phyloP scores from a whole-genome alignment of 2,113 vertebrate genomes.

The Pseudolaguvia tuberculata region DNA sequence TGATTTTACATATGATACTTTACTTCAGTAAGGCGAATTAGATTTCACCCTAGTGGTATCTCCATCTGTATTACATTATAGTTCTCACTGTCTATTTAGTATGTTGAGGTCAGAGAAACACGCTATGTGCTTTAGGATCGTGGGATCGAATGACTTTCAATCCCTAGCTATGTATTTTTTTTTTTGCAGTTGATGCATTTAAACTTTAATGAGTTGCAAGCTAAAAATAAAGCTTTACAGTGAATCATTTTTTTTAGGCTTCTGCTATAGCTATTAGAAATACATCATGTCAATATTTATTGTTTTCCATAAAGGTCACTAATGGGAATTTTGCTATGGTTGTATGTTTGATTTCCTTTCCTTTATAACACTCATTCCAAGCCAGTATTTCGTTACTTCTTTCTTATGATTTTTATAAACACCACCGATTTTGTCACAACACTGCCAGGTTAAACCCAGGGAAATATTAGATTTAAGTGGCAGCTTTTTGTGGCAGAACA shows the following conservation, averaged over 20 bases:
- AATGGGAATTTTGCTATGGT: constrained; percentile 59
- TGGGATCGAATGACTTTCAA: not conserved
- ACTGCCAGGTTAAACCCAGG: constrained; percentile 74
- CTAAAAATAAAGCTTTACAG: not conserved
- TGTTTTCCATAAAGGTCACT: not conserved
- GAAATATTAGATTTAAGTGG: constrained; percentile 64
- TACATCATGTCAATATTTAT: no score
- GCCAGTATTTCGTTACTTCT: constrained; percentile 44
- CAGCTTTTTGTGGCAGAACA: constrained; percentile 62
- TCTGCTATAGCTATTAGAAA: no score
- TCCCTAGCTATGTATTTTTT: constrained; percentile 13
- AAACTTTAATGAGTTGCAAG: constrained; percentile 32
- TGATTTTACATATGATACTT: not conserved
- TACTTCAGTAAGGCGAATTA: no score
- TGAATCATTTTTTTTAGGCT: no score
- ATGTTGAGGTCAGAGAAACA: not conserved
- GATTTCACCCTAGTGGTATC: not conserved
- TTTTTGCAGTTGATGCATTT: constrained; percentile 56
- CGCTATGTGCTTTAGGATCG: constrained; percentile 5
- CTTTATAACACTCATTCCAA: constrained; percentile 32
- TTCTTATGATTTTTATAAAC: constrained; percentile 54
- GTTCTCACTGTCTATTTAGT: not conserved
- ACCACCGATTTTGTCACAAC: constrained; percentile 72
- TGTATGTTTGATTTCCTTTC: constrained; percentile 26
- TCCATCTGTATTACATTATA: not conserved